Conservation (phyloP, 2,888 invertebrate genomes). For the Nomada goodeniana region DNA sequence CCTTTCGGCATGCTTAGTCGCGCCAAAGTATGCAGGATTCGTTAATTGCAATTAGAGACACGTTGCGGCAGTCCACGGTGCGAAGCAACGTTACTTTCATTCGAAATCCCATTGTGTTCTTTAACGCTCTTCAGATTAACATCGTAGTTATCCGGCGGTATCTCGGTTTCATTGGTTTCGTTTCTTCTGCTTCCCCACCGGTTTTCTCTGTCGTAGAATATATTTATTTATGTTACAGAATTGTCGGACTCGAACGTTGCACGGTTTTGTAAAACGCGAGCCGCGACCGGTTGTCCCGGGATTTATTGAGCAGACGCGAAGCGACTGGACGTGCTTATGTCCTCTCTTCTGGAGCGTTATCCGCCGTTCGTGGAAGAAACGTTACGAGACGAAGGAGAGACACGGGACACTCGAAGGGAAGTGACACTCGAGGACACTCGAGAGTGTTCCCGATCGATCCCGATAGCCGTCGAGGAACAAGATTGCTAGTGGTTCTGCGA, state of each 20-base stretch:
- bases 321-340: background rate
- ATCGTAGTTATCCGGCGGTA: background rate
- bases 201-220: background rate
- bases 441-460: constrained; percentile 14
- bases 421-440: no score
- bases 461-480: background rate
- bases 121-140: background rate
- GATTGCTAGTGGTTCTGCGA: constrained; percentile 7
- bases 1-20: background rate
- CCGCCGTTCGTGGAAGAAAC: constrained; percentile 26
- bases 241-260: background rate
- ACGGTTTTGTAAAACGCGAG: constrained; percentile 12
- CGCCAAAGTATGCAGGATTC: background rate
- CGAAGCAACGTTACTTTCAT: background rate
- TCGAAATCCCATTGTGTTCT: constrained; percentile 14
- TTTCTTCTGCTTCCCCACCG: background rate
- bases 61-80: background rate
- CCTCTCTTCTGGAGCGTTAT: constrained; percentile 10
- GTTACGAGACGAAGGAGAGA: constrained; percentile 46
- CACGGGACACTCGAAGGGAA: background rate
- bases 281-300: constrained; percentile 15
- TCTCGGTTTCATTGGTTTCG: constrained; percentile 8
- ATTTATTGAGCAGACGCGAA: constrained; percentile 26
- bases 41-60: constrained; percentile 37
- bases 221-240: no score